Conservation (phyloP, 2,113 vertebrate species). For the Hydropotes inermis region DNA sequence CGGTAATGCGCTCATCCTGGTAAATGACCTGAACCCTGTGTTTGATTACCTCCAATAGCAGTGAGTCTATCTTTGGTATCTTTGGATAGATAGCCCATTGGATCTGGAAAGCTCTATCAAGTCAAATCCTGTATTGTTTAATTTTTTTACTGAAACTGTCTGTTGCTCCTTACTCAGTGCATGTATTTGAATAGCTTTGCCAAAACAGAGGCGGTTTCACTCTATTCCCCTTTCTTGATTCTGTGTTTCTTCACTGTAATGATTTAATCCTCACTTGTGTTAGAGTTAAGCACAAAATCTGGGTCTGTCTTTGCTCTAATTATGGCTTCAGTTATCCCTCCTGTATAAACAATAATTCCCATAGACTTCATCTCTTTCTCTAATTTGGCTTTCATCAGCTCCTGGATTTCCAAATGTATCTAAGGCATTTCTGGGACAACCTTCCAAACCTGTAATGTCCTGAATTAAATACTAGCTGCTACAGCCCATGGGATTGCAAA, state of each 20-base stretch:
- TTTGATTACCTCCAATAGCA: neutral
- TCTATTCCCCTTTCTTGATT: neutral
- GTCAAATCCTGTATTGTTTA: neutral
- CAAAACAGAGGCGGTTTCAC: neutral
- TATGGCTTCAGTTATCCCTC: neutral
- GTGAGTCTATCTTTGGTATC: neutral
- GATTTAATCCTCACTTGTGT: neutral
- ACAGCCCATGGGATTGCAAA: neutral
- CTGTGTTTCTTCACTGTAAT: neutral
- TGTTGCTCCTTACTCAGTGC: neutral
- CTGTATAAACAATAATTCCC: neutral
- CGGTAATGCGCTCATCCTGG: neutral
- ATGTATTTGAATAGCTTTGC: neutral
- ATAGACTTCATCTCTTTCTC: neutral
- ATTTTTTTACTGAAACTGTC: neutral
- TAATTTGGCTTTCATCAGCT: neutral
- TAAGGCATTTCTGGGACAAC: neutral
- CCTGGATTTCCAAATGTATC: neutral
- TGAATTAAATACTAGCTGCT: neutral
- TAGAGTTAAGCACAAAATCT: neutral
- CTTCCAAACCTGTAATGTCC: neutral
- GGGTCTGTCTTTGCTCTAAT: neutral
- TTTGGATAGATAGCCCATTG: neutral
- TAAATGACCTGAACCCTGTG: neutral
- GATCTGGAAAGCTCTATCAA: neutral